Evolutionary conservation across 2,888 invertebrate species (phyloP), one percentile per base, ranked within the genome.

Genomic region (Allophyes oxyacanthae): DNA sequence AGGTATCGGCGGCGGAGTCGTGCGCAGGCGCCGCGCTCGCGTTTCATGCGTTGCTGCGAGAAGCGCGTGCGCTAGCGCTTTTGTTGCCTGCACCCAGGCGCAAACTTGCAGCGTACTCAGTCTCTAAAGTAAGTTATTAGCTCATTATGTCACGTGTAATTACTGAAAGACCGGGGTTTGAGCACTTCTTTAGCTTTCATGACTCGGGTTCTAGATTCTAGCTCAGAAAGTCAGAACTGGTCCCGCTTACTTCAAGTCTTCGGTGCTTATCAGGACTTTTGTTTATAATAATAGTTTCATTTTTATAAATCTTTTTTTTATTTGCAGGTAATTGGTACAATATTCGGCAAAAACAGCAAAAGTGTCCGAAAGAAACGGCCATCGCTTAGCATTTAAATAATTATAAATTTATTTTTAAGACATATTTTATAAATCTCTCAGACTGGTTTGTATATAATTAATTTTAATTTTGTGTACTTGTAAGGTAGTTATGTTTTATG

Each of bases 1-100:
- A 97, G 90, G 97, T 97, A 56, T 97, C 97, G 54, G 97, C 97
- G 9, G 97, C 97, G 30, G 97, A 97, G 86, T 97, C 97, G 78
- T 96, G 96, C 77, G 97, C 97, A 0, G 97, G 97, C 57, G 97
- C 97, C 0, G 97, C 97, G 33, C 92, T 97, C 55, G 97, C 97
- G 43, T 97, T 97, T 90, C 97, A 97, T 83, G 96, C 96, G 15
- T 89, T 97, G 53, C 91, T 97, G 42, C 90, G 97, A 38, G 97
- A 97, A 86, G 97, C 97, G n/a, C 94, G 96, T 49, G 96, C 97
- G 11, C 95, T 97, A 0, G 97, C 97, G 65, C 88, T 97, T 32
- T 85, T 97, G 41, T 86, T 97, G 64, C 94, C 94, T 6, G 95
- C 97, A 40, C 96, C 97, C 9, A 92, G 97, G 44, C 91, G 97